Base-by-base conservation (phyloP, 2,797 vertebrate genomes). In the Lepus oiostolus region DNA sequence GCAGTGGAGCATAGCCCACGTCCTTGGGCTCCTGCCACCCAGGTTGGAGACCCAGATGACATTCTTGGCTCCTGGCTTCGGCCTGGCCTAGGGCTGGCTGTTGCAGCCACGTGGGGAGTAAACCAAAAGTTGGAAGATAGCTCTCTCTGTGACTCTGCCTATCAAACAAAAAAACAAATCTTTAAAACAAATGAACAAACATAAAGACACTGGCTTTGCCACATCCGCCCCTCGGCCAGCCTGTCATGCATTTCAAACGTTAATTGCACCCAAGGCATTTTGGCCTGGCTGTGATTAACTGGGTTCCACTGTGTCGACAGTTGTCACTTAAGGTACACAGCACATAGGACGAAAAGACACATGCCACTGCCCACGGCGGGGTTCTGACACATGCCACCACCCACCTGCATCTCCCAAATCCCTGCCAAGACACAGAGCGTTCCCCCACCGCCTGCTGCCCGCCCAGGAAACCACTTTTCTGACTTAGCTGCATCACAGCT, bases 381-480 rank as follows among this genome's bases (percentile, higher is more conserved):
- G 13, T 71, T 42, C 10, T 38, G 67, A 88, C 47, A 76, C 30
- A 17, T 6, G 28, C 7, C 19, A 19, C 54, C 54, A 22, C 10
- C 68, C 0, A 58, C 35, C 65, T 67, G 7, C 1, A 30, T 30
- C 67, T 32, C 35, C 4, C 12, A 52, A 88, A 32, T 9, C 26
- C 9, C 47, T 58, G n/a, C 72, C 16, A 47, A 60, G 86, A 30
- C 5, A 42, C 10, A 30, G 58, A 88, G 63, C 21, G 22, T 83
- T 63, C 35, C n/a, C 12, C 63, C 47, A 50, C 38, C 21, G 19
- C 19, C 16, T 24, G 2, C 54, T 16, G 8, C 2, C 28, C 14
- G 5, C 10, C 10, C 0, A n/a, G 6, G 38, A 24, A 32, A 72
- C 22, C 35, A 26, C n/a, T 28, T 38, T n/a, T 71, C 0, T 60